Percentiles rank a stretch among this genome's conserved stretches.
Conservation (phyloP, 53 echinoderm and acorn worm genomes). For the Apostichopus leukothele region DNA sequence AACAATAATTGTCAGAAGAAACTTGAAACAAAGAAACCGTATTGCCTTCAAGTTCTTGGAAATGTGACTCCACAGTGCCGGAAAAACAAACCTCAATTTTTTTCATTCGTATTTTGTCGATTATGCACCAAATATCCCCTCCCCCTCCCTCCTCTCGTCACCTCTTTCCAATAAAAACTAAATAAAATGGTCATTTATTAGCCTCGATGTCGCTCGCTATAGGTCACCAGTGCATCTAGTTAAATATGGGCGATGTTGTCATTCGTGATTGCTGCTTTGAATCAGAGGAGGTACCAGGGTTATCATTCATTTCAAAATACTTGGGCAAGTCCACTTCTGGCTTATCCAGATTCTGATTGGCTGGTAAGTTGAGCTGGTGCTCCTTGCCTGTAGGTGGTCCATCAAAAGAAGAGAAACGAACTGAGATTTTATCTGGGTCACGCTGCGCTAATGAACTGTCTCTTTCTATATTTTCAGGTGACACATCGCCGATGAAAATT, state of each 20-base stretch:
- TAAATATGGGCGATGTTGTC: conserved; percentile 3
- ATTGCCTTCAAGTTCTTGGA: too few relatives aligned
- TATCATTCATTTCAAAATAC: not conserved
- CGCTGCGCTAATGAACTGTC: conserved; percentile 55
- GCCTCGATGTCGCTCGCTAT: too few relatives aligned
- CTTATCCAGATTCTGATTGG: not conserved
- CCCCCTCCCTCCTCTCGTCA: too few relatives aligned
- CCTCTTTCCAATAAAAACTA: too few relatives aligned
- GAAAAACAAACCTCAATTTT: too few relatives aligned
- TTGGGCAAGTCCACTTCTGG: not conserved
- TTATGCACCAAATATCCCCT: too few relatives aligned
- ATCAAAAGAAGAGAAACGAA: conserved; percentile 35
- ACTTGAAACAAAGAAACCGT: too few relatives aligned
- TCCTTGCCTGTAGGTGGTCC: not conserved
- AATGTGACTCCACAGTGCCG: too few relatives aligned
- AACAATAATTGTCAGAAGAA: too few relatives aligned
- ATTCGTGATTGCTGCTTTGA: not conserved
- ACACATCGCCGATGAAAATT: conserved; percentile 68
- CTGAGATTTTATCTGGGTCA: conserved; percentile 57
- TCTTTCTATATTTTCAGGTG: conserved; percentile 48
- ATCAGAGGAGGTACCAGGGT: conserved; percentile 1
- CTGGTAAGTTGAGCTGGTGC: not conserved
- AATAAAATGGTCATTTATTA: too few relatives aligned
- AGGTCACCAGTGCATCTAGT: not conserved
- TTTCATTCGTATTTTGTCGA: too few relatives aligned